Evolutionary conservation across 2,797 vertebrate genomes (phyloP).

Genomic region (Bucorvus abyssinicus): DNA sequence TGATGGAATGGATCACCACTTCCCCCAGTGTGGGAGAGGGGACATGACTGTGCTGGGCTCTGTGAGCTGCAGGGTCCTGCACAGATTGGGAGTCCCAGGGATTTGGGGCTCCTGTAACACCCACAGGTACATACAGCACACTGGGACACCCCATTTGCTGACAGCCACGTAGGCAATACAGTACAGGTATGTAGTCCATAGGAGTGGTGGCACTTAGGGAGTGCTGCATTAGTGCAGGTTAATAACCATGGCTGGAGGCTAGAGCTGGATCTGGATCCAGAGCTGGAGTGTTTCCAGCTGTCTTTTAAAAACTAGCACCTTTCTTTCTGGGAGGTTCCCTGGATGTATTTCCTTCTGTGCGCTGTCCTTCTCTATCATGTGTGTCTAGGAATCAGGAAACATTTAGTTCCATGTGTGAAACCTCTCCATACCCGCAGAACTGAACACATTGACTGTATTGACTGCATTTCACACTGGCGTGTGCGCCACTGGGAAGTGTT

Average conservation of each 20-base stretch:
- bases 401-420: background rate
- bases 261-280: background rate
- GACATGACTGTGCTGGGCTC: background rate
- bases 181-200: fast-evolving
- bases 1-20: background rate
- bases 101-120: background rate
- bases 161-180: fast-evolving
- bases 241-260: background rate
- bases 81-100: background rate
- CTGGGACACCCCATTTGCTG: fast-evolving
- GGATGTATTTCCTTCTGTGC: background rate
- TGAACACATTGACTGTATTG: background rate
- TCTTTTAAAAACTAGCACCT: background rate
- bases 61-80: background rate
- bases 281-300: background rate
- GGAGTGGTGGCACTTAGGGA: background rate
- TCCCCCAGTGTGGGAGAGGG: background rate
- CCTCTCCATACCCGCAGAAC: background rate
- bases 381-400: background rate
- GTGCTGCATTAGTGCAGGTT: background rate
- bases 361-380: background rate
- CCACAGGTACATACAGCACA: background rate
- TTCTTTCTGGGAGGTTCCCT: background rate
- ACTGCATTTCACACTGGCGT: background rate
- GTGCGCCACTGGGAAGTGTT: fast-evolving